Conservation (phyloP, 2,113 vertebrate genomes). For the Gambusia affinis region DNA sequence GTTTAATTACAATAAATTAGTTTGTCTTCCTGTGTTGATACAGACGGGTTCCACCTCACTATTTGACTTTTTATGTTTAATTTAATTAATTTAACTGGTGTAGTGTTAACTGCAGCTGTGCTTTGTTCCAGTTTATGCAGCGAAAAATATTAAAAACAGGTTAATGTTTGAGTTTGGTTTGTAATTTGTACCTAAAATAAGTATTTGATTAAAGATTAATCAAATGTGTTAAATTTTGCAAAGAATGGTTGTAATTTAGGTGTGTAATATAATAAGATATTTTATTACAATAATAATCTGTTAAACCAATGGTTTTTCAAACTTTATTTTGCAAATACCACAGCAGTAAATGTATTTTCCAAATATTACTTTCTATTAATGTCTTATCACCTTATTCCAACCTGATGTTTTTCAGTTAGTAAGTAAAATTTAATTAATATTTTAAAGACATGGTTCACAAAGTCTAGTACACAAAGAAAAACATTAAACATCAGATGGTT, state of each 20-base stretch:
- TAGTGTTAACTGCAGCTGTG: background rate
- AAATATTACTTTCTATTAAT: too few species aligned
- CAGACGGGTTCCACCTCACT: background rate
- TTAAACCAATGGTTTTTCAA: background rate
- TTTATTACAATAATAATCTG: background rate
- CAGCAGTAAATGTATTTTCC: too few species aligned
- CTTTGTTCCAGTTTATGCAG: background rate
- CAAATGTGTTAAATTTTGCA: background rate
- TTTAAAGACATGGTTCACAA: too few species aligned
- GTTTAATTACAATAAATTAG: background rate
- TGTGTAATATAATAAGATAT: too few species aligned
- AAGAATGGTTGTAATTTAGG: background rate
- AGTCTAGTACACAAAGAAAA: too few species aligned
- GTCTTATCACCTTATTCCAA: too few species aligned
- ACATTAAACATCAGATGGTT: too few species aligned
- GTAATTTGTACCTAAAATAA: background rate
- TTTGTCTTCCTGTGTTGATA: background rate
- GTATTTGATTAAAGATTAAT: background rate
- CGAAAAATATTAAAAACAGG: background rate
- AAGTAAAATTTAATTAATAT: too few species aligned
- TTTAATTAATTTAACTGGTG: background rate
- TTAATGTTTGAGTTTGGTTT: background rate
- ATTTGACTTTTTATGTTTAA: background rate
- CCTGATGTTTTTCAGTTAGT: too few species aligned
- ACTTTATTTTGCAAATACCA: too few species aligned